A percentile compares a stretch with the other conserved stretches of the same genome.
phyloP scores from a whole-genome alignment of 2,888 invertebrate species.

The Melipona beecheii region DNA sequence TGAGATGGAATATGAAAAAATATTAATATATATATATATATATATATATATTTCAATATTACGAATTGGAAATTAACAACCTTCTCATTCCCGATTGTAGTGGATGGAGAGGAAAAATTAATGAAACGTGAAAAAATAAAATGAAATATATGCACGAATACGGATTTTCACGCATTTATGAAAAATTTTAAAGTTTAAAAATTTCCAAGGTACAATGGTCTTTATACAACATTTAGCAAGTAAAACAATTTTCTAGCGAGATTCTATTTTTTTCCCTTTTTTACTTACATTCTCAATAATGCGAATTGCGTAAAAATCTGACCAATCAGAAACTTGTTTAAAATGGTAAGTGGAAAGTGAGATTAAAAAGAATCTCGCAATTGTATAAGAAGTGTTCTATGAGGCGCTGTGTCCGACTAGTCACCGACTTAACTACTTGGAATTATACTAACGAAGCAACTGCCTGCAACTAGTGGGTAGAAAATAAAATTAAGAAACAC shows the following conservation, averaged over 20 bases:
- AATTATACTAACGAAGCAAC: not conserved
- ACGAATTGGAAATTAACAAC: no score
- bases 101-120: no score
- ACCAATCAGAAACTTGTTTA: not conserved
- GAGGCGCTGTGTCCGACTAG: not conserved
- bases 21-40: not conserved
- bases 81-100: no score
- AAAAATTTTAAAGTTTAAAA: no score
- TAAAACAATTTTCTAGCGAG: no score
- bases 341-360: not conserved
- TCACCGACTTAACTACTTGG: conserved; percentile 3
- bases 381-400: not conserved
- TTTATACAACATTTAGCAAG: not conserved
- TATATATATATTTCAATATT: no score
- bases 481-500: not conserved
- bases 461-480: not conserved
- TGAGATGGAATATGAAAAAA: not conserved
- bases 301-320: not conserved
- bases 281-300: no score
- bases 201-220: not conserved
- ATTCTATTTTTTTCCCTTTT: no score
- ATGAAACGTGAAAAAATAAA: no score
- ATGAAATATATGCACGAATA: no score
- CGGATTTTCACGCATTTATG: no score
- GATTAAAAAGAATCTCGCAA: not conserved